Conservation (phyloP, 2,888 invertebrate genomes). For the Rhagonycha fulva region DNA sequence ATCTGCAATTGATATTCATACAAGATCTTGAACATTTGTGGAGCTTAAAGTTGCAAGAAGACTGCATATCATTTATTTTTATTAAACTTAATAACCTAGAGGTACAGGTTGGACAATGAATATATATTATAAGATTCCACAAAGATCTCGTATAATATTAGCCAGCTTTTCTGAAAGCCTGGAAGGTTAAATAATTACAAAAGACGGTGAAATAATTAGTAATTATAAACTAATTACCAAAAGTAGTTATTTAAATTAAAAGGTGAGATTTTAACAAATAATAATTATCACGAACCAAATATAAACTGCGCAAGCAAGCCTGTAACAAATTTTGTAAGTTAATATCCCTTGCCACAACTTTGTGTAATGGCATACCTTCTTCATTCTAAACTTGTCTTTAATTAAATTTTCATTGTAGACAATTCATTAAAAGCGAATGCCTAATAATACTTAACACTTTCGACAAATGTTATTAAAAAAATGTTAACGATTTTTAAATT, state of each 20-base stretch:
- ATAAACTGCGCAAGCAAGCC: not conserved
- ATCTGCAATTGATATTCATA: not conserved
- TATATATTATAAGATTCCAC: not conserved
- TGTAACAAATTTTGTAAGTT: slow-evolving; percentile 15
- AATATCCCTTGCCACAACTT: slow-evolving; percentile 17
- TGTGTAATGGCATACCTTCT: slow-evolving; percentile 18
- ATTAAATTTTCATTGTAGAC: slow-evolving; percentile 16
- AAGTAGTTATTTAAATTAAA: not conserved
- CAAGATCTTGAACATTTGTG: not conserved
- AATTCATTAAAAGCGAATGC: slow-evolving; percentile 15
- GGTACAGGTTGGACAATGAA: not conserved
- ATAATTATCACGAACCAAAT: not conserved
- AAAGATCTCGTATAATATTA: not conserved
- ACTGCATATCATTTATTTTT: not conserved
- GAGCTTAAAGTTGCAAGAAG: not conserved
- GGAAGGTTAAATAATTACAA: not conserved
- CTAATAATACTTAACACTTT: slow-evolving; percentile 10
- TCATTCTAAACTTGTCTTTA: slow-evolving; percentile 18
- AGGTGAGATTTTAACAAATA: not conserved
- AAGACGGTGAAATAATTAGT: not conserved
- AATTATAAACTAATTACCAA: not conserved
- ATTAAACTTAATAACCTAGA: not conserved
- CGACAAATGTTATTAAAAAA: not conserved
- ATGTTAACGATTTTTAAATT: not conserved
- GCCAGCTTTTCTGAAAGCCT: not conserved